Percentiles rank a stretch among this genome's conserved stretches.
Evolutionary conservation across 2,888 invertebrate genomes (phyloP).

Genomic region (Hydriomena furcata): DNA sequence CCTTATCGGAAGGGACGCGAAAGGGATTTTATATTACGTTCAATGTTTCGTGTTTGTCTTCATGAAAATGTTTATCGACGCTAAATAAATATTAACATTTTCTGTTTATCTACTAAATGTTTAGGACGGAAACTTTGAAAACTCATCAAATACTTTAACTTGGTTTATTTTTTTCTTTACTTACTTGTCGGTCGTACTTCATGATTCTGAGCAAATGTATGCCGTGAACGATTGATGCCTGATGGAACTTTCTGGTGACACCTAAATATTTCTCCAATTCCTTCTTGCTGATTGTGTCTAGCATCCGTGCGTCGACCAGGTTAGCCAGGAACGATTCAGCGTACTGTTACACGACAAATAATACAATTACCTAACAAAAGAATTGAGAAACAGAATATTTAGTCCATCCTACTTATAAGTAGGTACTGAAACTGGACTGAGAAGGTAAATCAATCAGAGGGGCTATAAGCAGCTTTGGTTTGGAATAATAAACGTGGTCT

Average conservation of each 20-base stretch:
- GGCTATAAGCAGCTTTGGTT: no score
- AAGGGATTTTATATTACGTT: slow-evolving; percentile 42
- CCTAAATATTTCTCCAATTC: slow-evolving; percentile 97
- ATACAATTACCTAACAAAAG: no score
- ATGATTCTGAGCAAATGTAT: slow-evolving; percentile 95
- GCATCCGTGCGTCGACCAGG: slow-evolving; percentile 95
- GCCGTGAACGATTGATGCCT: slow-evolving; percentile 96
- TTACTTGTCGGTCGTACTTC: slow-evolving; percentile 95
- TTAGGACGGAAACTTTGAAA: not conserved
- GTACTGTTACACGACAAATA: slow-evolving; percentile 83
- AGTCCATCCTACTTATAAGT: no score
- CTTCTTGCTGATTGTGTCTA: slow-evolving; percentile 96
- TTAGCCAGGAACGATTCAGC: slow-evolving; percentile 94
- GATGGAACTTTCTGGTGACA: slow-evolving; percentile 96
- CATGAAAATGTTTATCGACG: slow-evolving; percentile 22
- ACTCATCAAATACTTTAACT: slow-evolving; percentile 26
- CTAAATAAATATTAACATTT: slow-evolving; percentile 26
- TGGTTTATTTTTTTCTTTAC: slow-evolving; percentile 31
- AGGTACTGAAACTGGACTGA: no score
- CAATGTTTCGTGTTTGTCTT: slow-evolving; percentile 26
- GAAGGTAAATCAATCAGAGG: no score
- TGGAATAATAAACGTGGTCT: no score
- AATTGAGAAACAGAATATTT: no score
- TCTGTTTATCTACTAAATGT: slow-evolving; percentile 6
- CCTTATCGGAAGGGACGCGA: slow-evolving; percentile 49